phyloP scores from a whole-genome alignment of 2,888 invertebrate genomes.

The Odontothrips loti region DNA sequence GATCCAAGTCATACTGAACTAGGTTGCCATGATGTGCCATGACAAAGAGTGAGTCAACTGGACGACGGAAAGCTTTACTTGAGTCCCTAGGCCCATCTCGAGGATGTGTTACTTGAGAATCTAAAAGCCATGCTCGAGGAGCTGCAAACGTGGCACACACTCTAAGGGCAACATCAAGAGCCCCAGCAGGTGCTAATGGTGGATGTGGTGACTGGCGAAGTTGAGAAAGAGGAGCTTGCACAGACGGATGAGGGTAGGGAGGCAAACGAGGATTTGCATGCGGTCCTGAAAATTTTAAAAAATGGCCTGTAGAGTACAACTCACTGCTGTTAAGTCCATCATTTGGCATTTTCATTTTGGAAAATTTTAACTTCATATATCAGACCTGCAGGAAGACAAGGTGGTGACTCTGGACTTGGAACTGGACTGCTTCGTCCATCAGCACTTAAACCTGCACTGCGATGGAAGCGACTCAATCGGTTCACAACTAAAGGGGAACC shows the following conservation, averaged over 20 bases:
- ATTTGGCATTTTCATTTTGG: too few species aligned
- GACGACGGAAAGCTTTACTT: conserved; percentile 30
- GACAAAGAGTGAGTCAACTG: conserved; percentile 81
- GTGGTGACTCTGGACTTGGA: conserved; percentile 31
- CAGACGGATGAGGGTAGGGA: conserved; percentile 82
- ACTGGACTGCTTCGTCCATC: conserved; percentile 67
- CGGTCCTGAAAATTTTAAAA: conserved; percentile 53
- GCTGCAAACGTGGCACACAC: conserved; percentile 62
- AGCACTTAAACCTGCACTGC: conserved; percentile 84
- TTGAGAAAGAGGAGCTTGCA: conserved; percentile 77
- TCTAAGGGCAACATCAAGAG: not conserved
- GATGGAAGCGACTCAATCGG: conserved; percentile 84
- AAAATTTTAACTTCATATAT: not conserved
- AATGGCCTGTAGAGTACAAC: too few species aligned
- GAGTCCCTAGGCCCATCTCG: not conserved
- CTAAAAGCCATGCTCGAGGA: conserved; percentile 65
- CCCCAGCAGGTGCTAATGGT: not conserved
- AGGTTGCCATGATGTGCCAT: conserved; percentile 84
- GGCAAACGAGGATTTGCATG: conserved; percentile 86
- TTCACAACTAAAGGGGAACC: conserved; percentile 91
- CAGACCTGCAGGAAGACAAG: conserved; percentile 15
- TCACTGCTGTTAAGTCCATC: too few species aligned
- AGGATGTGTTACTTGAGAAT: conserved; percentile 35
- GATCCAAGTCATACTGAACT: conserved; percentile 83
- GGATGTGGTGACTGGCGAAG: conserved; percentile 54